phyloP scores from a whole-genome alignment of 2,797 vertebrate species.

The Poecilia velifera region DNA sequence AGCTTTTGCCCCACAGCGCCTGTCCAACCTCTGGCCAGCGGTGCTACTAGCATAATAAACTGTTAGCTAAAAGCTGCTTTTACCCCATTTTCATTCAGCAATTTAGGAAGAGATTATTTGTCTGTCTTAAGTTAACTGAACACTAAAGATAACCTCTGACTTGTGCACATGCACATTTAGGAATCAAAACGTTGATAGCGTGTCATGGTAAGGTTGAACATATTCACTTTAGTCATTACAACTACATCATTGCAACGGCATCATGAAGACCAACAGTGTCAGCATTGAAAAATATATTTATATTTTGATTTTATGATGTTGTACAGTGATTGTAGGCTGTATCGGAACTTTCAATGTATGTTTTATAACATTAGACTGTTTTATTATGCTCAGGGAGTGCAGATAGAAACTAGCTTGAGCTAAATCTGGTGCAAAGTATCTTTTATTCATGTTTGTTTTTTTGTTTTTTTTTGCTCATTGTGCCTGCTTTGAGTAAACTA shows the following conservation, averaged over 20 bases:
- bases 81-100: neutral
- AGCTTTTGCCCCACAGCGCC: slow-evolving; percentile 38
- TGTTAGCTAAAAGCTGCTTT: neutral
- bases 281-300: too few relatives aligned
- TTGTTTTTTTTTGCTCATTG: too few relatives aligned
- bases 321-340: too few relatives aligned
- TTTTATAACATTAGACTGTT: too few relatives aligned
- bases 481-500: too few relatives aligned
- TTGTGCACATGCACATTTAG: neutral
- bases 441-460: too few relatives aligned
- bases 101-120: slow-evolving; percentile 9
- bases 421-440: too few relatives aligned
- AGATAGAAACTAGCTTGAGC: too few relatives aligned
- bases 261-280: too few relatives aligned
- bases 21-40: slow-evolving; percentile 26
- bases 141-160: slow-evolving; percentile 4
- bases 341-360: too few relatives aligned
- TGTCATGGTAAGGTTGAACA: neutral
- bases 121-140: slow-evolving; percentile 16
- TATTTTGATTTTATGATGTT: too few relatives aligned
- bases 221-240: neutral
- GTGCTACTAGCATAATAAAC: slow-evolving; percentile 16
- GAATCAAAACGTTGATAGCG: neutral
- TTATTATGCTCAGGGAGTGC: too few relatives aligned
- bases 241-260: neutral